Conservation (phyloP, 2,888 invertebrate species). For the Heteropelma amictum region DNA sequence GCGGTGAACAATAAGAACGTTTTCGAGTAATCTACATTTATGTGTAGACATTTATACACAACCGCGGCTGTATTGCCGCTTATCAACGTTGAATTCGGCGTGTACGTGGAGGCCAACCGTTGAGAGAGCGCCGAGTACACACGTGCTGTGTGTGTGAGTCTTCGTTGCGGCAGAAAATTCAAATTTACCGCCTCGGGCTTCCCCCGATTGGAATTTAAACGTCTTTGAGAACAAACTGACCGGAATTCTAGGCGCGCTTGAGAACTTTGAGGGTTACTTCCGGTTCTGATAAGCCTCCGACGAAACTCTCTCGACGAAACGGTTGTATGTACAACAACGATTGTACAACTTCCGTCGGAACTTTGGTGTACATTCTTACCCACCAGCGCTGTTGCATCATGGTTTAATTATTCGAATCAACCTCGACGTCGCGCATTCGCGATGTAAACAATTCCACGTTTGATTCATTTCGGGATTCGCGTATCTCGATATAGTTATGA, state of each 20-base stretch:
- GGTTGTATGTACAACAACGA: too few relatives aligned
- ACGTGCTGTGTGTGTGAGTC: neutral
- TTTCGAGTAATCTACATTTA: neutral
- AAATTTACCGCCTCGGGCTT: neutral
- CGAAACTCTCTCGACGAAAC: neutral
- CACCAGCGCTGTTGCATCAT: too few relatives aligned
- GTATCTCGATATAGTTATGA: too few relatives aligned
- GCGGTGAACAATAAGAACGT: slow-evolving; percentile 41
- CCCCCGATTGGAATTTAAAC: neutral
- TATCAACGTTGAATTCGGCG: neutral
- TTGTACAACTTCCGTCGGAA: slow-evolving; percentile 3
- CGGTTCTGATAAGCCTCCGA: slow-evolving; percentile 1
- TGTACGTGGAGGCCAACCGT: slow-evolving; percentile 34
- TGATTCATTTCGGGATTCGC: too few relatives aligned
- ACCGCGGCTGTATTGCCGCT: neutral
- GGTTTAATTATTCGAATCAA: too few relatives aligned
- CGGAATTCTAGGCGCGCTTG: neutral
- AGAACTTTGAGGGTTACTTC: slow-evolving; percentile 6
- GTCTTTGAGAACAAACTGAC: neutral
- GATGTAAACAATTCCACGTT: too few relatives aligned
- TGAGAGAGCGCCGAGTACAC: slow-evolving; percentile 31
- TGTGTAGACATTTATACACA: neutral
- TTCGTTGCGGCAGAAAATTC: neutral
- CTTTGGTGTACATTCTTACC: neutral
- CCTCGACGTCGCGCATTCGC: too few relatives aligned